Evolutionary conservation across 2,888 invertebrate genomes (phyloP).

Genomic region (Amphipyra tragopoginis): DNA sequence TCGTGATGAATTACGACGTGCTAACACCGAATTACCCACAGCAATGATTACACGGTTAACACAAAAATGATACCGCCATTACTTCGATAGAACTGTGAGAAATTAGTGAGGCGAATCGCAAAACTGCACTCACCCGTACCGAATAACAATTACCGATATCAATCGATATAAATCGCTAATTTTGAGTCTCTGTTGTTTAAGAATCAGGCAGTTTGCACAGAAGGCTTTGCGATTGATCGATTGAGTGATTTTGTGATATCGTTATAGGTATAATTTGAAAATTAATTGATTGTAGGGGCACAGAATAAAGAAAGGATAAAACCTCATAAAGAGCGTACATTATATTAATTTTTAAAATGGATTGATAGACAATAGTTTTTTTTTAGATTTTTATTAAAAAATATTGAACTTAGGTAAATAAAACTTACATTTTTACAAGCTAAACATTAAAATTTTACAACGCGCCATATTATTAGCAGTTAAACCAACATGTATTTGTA

Average conservation of each 20-base stretch:
- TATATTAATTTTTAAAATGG: too few relatives aligned
- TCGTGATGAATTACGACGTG: constrained; percentile 76
- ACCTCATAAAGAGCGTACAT: too few relatives aligned
- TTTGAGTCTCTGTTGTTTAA: constrained; percentile 42
- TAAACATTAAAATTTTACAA: too few relatives aligned
- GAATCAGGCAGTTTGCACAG: constrained; percentile 27
- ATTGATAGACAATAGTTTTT: too few relatives aligned
- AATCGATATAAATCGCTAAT: constrained; percentile 59
- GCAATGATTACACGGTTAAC: constrained; percentile 72
- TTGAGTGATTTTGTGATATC: constrained; percentile 2
- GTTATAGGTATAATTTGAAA: neutral
- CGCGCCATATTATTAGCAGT: neutral
- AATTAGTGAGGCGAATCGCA: constrained; percentile 68
- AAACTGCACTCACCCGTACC: constrained; percentile 60
- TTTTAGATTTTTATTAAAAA: too few relatives aligned
- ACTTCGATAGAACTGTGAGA: constrained; percentile 60
- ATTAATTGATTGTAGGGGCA: neutral
- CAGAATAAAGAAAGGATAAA: neutral
- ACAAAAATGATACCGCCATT: constrained; percentile 63
- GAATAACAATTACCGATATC: constrained; percentile 61
- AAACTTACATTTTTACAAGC: too few relatives aligned
- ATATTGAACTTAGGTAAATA: too few relatives aligned
- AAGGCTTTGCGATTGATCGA: constrained; percentile 13
- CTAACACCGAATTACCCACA: constrained; percentile 71
- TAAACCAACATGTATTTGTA: neutral